A percentile compares a stretch with the other conserved stretches of the same genome.
phyloP scores from a whole-genome alignment of 1,140 invertebrate genomes.

The Glomeris maerens region DNA sequence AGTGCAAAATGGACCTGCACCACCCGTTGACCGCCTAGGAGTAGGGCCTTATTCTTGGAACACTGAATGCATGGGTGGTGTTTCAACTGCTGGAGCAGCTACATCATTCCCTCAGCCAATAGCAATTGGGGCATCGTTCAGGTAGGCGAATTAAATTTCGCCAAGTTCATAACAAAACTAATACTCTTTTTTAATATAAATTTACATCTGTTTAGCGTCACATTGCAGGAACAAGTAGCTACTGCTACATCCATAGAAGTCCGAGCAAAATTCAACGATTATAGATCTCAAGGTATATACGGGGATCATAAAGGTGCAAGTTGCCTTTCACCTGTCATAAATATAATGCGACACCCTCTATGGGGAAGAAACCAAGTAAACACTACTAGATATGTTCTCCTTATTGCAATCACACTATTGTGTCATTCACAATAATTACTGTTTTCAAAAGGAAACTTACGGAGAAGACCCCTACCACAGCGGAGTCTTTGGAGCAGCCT shows the following conservation, averaged over 20 bases:
- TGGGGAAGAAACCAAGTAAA: constrained; percentile 29
- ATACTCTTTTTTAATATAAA: background rate
- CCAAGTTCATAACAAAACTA: background rate
- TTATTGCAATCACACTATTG: too few relatives aligned
- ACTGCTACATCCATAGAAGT: constrained; percentile 25
- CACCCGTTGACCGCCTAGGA: constrained; percentile 23
- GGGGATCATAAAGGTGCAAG: constrained; percentile 23
- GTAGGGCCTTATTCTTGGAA: constrained; percentile 26
- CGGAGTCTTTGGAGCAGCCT: constrained; percentile 10
- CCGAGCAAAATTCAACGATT: constrained; percentile 25
- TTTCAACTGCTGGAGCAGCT: constrained; percentile 21
- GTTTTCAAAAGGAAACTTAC: constrained; percentile 13
- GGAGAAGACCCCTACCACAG: constrained; percentile 16
- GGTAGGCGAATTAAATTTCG: constrained; percentile 18
- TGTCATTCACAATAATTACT: too few relatives aligned
- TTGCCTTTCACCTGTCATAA: constrained; percentile 29
- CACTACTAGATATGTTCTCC: background rate
- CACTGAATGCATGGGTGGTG: constrained; percentile 26
- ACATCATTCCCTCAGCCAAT: constrained; percentile 28
- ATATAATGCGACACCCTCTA: constrained; percentile 29
- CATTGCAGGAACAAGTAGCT: constrained; percentile 21
- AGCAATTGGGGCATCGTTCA: constrained; percentile 27
- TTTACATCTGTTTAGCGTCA: constrained; percentile 16
- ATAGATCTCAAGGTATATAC: constrained; percentile 18
- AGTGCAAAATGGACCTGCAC: constrained; percentile 21